These are phyloP conservation scores for Drosophila macrothrix DNA, from an alignment of 2,888 invertebrate species.

Conservation along the genomic window DNA sequence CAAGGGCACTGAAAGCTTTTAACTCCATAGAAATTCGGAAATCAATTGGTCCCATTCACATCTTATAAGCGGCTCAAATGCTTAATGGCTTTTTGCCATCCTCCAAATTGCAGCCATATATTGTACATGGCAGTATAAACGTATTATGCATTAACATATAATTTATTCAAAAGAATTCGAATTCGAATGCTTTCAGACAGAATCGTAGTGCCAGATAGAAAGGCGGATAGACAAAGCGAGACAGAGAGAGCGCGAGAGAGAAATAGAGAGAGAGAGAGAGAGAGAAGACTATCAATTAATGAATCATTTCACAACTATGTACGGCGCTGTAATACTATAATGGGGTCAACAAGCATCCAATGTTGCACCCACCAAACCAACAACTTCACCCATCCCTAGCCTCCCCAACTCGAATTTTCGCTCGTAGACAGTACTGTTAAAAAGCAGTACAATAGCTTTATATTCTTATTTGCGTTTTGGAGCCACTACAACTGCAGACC, in stretches of 20 bases:
- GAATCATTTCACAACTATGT: slow-evolving; percentile 57
- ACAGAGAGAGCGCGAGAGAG: neutral
- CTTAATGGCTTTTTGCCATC: neutral
- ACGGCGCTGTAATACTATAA: neutral
- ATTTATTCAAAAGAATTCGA: slow-evolving; percentile 57
- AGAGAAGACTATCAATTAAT: slow-evolving; percentile 53
- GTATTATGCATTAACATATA: slow-evolving; percentile 36
- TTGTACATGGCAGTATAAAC: slow-evolving; percentile 5
- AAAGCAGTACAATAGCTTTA: neutral
- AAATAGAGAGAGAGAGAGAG: neutral
- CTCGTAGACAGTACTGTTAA: neutral
- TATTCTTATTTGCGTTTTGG: neutral
- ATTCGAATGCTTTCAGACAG: slow-evolving; percentile 27
- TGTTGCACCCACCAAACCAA: neutral
- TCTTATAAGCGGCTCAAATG: slow-evolving; percentile 21
- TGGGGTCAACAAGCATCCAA: slow-evolving; percentile 13
- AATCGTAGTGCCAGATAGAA: neutral
- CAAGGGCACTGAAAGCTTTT: slow-evolving; percentile 2
- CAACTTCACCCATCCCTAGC: too few species aligned
- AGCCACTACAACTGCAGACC: neutral
- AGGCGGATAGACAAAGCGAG: neutral
- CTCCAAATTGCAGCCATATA: neutral
- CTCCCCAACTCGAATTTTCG: neutral
- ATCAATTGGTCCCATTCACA: slow-evolving; percentile 6
- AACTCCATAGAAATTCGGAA: neutral